phyloP scores from a whole-genome alignment of 1,140 invertebrate genomes.

The Drosophila biarmipes region DNA sequence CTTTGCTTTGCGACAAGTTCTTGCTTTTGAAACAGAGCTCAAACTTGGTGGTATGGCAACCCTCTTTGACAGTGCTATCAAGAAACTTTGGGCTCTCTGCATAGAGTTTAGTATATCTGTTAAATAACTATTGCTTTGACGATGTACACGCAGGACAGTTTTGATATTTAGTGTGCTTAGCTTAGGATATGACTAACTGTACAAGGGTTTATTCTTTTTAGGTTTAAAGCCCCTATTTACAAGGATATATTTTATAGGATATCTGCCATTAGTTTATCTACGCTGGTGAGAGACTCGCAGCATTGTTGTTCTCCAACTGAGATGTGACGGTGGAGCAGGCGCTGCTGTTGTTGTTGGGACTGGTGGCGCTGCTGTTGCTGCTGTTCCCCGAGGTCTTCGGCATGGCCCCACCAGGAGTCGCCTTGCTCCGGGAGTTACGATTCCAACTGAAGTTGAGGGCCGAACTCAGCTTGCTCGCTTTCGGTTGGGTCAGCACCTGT shows the following conservation, averaged over 20 bases:
- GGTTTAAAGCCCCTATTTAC: constrained; percentile 36
- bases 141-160: constrained; percentile 75
- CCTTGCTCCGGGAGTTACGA: constrained; percentile 36
- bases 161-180: constrained; percentile 38
- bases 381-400: constrained; percentile 27
- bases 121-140: constrained; percentile 75
- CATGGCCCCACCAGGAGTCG: constrained; percentile 10
- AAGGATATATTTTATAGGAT: constrained; percentile 6
- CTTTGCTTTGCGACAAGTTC: constrained; percentile 65
- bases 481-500: constrained; percentile 32
- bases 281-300: constrained; percentile 57
- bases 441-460: constrained; percentile 79
- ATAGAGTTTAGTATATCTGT: constrained; percentile 14
- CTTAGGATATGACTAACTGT: constrained; percentile 63
- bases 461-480: constrained; percentile 65
- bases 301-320: constrained; percentile 68
- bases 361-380: constrained; percentile 59
- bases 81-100: constrained; percentile 36
- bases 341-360: constrained; percentile 78
- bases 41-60: constrained; percentile 47
- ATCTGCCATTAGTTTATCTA: constrained; percentile 31
- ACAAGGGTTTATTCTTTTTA: constrained; percentile 23
- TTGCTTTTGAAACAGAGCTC: constrained; percentile 50
- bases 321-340: constrained; percentile 71
- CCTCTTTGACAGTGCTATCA: constrained; percentile 11